Evolutionary conservation across 2,888 invertebrate genomes (phyloP).

Genomic region (Xestia sexstrigata): DNA sequence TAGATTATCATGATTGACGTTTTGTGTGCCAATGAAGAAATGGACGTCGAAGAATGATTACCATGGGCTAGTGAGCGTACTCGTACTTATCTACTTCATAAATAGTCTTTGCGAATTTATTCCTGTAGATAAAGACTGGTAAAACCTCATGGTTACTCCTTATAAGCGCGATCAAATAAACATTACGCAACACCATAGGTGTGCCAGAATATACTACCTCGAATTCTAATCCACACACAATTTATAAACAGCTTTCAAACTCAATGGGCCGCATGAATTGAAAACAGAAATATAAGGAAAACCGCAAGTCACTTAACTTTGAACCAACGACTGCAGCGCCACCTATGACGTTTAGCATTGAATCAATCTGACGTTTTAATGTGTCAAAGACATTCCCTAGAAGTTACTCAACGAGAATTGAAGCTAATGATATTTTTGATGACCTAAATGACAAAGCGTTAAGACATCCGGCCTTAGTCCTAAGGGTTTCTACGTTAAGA

Average conservation of each 20-base stretch:
- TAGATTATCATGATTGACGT: conserved; percentile 40
- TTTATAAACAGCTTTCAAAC: conserved; percentile 38
- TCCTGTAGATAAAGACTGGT: background rate
- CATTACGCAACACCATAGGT: conserved; percentile 37
- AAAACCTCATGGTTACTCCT: background rate
- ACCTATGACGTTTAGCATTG: conserved; percentile 33
- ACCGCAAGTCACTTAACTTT: conserved; percentile 50
- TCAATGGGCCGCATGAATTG: conserved; percentile 40
- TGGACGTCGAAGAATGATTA: conserved; percentile 25
- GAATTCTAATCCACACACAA: conserved; percentile 39
- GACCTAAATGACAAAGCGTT: conserved; percentile 56
- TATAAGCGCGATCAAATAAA: conserved; percentile 15
- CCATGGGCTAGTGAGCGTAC: background rate
- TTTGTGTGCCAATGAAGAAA: conserved; percentile 33
- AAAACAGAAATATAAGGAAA: conserved; percentile 57
- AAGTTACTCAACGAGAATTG: conserved; percentile 45
- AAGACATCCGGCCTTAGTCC: conserved; percentile 18
- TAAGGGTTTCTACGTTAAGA: conserved; percentile 16
- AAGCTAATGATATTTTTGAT: conserved; percentile 44
- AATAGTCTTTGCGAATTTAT: background rate
- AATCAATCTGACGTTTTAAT: conserved; percentile 43
- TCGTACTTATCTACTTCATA: background rate
- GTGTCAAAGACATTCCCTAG: conserved; percentile 47
- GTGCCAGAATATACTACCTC: conserved; percentile 27
- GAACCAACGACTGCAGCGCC: conserved; percentile 34